Base-by-base conservation (phyloP, 2,888 invertebrate genomes). In the Erebia epiphron region DNA sequence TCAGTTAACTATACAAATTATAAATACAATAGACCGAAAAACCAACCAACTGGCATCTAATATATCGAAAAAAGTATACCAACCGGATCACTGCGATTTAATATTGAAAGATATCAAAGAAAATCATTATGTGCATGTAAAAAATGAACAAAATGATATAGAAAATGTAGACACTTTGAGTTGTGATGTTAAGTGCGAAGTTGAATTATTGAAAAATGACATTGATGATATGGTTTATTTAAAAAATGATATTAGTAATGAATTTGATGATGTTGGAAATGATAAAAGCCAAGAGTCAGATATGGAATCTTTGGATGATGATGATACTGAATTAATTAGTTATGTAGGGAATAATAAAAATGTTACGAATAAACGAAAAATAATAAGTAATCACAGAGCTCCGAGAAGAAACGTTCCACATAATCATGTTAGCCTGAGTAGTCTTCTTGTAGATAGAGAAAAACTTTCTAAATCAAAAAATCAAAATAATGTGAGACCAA, bases 41-140 rank as follows among this genome's bases (percentile, higher is more conserved):
- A 26, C 35, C 13, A 58, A 58, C 14, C 57, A 35, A 58, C n/a
- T 58, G 14, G 57, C 5, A 14, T 58, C 57, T 14, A 58, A 58
- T 35, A 35, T 58, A 35, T n/a, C 14, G 4, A 58, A 58, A 35
- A 58, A 58, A 58, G 8, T 35, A 35, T 58, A 35, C n/a, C 3
- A 26, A n/a, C 57, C 57, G 5, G n/a, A 58, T n/a, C 57, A 58
- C 14, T 58, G 57, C n/a, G 57, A 58, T n/a, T n/a, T 58, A 1
- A n/a, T 35, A 8, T 58, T 58, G 21, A 13, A 21, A 56, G 56
- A 21, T 14, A 14, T 14, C 21, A 58, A 58, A 9, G 54, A 2
- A 10, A 54, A 18, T 9, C 16, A 54, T 10, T 18, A 11, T 8
- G 18, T 54, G 10, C 18, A 54, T 16, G 54, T 54, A 0, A 54